Percentiles rank a stretch among this genome's conserved stretches.
Conservation (phyloP, 2,888 invertebrate genomes). For the Strigamia maritima region DNA sequence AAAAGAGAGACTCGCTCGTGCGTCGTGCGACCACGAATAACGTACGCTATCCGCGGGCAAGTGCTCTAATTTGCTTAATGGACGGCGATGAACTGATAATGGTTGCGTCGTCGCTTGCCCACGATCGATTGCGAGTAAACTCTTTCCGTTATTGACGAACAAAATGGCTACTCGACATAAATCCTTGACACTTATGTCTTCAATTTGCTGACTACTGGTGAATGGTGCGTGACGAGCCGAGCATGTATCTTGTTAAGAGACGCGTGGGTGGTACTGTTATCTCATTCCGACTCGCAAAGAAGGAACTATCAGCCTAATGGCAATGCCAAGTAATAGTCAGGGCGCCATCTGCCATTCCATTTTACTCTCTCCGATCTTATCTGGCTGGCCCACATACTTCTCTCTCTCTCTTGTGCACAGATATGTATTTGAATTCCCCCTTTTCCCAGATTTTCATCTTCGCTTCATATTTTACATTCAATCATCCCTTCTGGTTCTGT, state of each 20-base stretch:
- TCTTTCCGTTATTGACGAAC: slow-evolving; percentile 6
- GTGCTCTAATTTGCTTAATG: slow-evolving; percentile 34
- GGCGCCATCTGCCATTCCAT: slow-evolving; percentile 26
- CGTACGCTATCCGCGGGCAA: slow-evolving; percentile 6
- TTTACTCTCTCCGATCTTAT: background rate
- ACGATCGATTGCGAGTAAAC: background rate
- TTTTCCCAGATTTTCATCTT: background rate
- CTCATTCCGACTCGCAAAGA: background rate
- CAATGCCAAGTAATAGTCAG: slow-evolving; percentile 17
- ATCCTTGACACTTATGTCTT: background rate
- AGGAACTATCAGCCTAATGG: slow-evolving; percentile 23
- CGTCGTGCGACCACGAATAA: slow-evolving; percentile 10
- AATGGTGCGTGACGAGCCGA: background rate
- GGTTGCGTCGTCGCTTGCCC: slow-evolving; percentile 22
- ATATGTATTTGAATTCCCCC: background rate
- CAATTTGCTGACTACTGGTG: background rate
- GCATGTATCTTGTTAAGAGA: background rate
- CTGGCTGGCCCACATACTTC: background rate
- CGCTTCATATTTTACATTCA: background rate
- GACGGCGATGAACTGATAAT: slow-evolving; percentile 34
- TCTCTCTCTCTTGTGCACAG: background rate
- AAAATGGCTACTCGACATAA: background rate
- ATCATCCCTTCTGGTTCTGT: background rate
- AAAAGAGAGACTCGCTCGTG: background rate
- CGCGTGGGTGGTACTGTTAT: background rate